Conservation (phyloP, 64 coral and sea anemone species). For the Pachyseris speciosa region DNA sequence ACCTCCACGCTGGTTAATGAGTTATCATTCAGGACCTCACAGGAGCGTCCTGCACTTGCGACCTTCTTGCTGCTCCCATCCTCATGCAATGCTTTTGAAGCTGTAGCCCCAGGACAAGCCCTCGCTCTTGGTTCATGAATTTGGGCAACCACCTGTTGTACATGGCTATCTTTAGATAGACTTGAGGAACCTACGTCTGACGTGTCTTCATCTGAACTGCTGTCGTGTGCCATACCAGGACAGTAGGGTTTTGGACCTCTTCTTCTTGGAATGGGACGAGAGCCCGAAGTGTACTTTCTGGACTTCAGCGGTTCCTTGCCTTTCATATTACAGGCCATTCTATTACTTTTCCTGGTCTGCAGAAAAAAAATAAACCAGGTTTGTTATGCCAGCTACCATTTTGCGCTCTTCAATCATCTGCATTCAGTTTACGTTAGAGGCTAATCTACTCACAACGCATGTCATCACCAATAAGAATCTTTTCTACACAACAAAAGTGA, state of each 20-base stretch:
- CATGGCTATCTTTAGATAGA: background rate
- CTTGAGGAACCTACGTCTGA: background rate
- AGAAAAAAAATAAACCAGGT: background rate
- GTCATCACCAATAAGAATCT: too few relatives aligned
- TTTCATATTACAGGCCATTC: background rate
- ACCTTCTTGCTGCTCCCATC: background rate
- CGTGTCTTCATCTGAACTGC: slow-evolving; percentile 53
- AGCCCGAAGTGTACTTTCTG: background rate
- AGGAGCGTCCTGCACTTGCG: background rate
- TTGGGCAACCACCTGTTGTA: background rate
- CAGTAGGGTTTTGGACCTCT: background rate
- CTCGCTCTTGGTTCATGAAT: background rate
- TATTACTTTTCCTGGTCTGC: background rate
- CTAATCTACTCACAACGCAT: too few relatives aligned
- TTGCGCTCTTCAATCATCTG: too few relatives aligned
- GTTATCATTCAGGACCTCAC: background rate
- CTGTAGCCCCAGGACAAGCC: background rate
- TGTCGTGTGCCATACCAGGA: background rate
- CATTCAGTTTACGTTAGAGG: too few relatives aligned
- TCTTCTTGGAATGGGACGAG: background rate
- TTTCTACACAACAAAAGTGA: too few relatives aligned
- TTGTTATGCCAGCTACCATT: too few relatives aligned
- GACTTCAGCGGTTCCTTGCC: background rate
- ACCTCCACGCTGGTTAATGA: background rate
- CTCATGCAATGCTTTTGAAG: background rate